These are phyloP conservation scores for Sinonovacula constricta DNA, from an alignment of 1,140 invertebrate genomes.

Conservation along the genomic window DNA sequence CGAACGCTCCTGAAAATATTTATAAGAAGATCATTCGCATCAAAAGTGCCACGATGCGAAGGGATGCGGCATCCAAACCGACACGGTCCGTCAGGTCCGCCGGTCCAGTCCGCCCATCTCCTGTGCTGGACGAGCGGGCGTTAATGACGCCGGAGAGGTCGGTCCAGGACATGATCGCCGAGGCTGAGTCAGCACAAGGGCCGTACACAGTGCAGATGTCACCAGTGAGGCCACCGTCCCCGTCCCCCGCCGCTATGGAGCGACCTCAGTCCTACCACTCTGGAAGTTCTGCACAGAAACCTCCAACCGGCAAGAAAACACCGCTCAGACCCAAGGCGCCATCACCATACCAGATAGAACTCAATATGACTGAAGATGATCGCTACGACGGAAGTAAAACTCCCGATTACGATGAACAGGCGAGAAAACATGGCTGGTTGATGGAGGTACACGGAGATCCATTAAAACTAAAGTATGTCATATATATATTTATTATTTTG, in stretches of 20 bases:
- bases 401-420: slow-evolving; percentile 61
- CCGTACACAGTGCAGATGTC: slow-evolving; percentile 1
- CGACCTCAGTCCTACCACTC: slow-evolving; percentile 3
- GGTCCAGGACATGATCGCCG: not conserved
- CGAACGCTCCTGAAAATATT: not conserved
- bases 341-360: slow-evolving; percentile 44
- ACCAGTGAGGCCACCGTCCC: slow-evolving; percentile 4
- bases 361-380: slow-evolving; percentile 29
- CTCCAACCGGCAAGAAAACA: slow-evolving; percentile 35
- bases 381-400: slow-evolving; percentile 11
- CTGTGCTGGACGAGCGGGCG: too few relatives aligned
- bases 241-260: slow-evolving; percentile 5
- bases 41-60: slow-evolving; percentile 27
- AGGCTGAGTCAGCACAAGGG: not conserved
- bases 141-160: slow-evolving; percentile 10
- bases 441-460: slow-evolving; percentile 74
- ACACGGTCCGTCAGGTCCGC: slow-evolving; percentile 35
- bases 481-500: too few relatives aligned
- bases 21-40: slow-evolving; percentile 27
- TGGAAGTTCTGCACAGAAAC: not conserved
- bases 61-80: slow-evolving; percentile 19
- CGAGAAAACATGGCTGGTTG: slow-evolving; percentile 72
- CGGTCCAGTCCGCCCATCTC: slow-evolving; percentile 39
- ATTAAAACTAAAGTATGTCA: slow-evolving; percentile 72
- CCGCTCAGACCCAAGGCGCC: slow-evolving; percentile 38